Base-by-base conservation (phyloP, 2,113 vertebrate genomes). In the Amblyopsis rosae region DNA sequence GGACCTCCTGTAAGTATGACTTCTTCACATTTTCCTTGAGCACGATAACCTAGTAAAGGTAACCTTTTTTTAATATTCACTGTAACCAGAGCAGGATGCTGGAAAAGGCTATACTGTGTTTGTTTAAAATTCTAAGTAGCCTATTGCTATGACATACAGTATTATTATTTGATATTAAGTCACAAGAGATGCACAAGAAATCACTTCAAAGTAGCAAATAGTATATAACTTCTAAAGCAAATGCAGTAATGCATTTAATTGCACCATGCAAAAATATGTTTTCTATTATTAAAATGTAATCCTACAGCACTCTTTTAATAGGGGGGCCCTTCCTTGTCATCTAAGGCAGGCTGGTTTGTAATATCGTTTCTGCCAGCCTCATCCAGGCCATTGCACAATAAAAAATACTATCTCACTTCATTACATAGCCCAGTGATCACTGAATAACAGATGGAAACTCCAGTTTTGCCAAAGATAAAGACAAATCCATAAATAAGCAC, bases 1-100 rank as follows among this genome's bases (percentile, higher is more conserved):
- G 97, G 97, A 93, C 95, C 95, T 93, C 95, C 96, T 94, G 97
- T 99, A 98, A 99, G 96, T 99, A 99, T 77, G 35, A 63, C 75
- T 62, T 81, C 77, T 77, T 85, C 74, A 57, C 79, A 76, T 80
- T 79, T 84, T 73, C 69, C 72, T 73, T 79, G 79, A 71, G 61
- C 75, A 62, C 75, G 73, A 78, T 74, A 56, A 54, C 67, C 72
- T 16, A 19, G 47, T 55, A 49, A 86, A 86, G 87, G 88, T 88
- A 85, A 90, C 35, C 4, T 41, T 41, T 41, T 41, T 41, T 2
- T 41, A 67, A 76, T 65, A 47, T n/a, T 68, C n/a, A 63, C 11
- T 49, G 19, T 10, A 63, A 41, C 35, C 35, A 41, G 7, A 41
- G 35, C 35, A 6, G 35, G 7, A 41, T 41, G 35, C 4, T 41